Conservation (phyloP, 1,140 invertebrate genomes). For the Drosophila sp. region DNA sequence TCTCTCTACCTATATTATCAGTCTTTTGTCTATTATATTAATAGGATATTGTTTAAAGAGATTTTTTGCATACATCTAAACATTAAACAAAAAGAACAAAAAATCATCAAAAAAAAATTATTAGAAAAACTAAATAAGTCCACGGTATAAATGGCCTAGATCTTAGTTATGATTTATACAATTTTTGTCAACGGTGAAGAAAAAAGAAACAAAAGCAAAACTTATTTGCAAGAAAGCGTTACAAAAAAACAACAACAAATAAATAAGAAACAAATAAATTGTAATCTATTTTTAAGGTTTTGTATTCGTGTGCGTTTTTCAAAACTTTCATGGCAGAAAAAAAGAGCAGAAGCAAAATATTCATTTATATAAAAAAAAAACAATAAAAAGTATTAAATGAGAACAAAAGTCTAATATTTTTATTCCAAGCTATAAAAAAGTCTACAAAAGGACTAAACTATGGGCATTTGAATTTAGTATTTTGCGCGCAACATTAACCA, state of each 20-base stretch:
- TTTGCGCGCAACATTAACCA: too few relatives aligned
- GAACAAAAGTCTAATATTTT: neutral
- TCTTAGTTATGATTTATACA: constrained; percentile 44
- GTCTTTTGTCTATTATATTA: constrained; percentile 78
- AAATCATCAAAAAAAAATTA: constrained; percentile 16
- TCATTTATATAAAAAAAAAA: constrained; percentile 37
- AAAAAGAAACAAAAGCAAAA: constrained; percentile 4
- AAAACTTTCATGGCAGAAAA: constrained; percentile 53
- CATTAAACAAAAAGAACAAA: constrained; percentile 14
- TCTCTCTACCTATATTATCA: constrained; percentile 43
- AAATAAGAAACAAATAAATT: constrained; percentile 21
- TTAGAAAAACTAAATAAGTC: constrained; percentile 20
- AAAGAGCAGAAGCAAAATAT: constrained; percentile 4
- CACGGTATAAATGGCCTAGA: constrained; percentile 32
- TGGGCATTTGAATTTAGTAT: too few relatives aligned
- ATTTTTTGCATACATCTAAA: constrained; percentile 18
- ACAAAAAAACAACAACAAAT: neutral
- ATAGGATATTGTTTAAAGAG: constrained; percentile 58
- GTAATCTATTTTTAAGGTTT: constrained; percentile 49
- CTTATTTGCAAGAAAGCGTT: neutral
- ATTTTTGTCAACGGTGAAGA: constrained; percentile 26
- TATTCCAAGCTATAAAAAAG: too few relatives aligned
- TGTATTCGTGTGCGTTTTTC: constrained; percentile 47
- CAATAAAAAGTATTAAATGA: constrained; percentile 4
- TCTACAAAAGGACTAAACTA: too few relatives aligned